Base-by-base conservation (phyloP, 2,797 vertebrate species). In the Hirundo rustica region DNA sequence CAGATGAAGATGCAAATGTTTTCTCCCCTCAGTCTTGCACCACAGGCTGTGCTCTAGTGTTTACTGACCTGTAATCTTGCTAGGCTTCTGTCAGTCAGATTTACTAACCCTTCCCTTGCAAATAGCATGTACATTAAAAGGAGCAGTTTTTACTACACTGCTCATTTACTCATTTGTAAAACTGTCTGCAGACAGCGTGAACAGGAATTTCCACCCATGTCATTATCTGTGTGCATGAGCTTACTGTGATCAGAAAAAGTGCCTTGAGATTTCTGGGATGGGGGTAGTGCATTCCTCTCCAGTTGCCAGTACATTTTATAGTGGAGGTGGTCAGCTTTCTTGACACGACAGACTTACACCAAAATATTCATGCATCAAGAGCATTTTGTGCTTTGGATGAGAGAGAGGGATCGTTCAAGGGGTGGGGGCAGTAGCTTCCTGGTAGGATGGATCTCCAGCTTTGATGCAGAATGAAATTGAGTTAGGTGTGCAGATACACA, bases 1-100 rank as follows among this genome's bases (percentile, higher is more conserved):
- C 83, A 70, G 77, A 90, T 95, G 80, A 94, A 85, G 66, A 62
- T 78, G 71, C 74, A 88, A 75, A 91, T 84, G 17, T 81, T 95
- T 85, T 73, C 40, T 90, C 40, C 29, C n/a, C 75, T 87, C 65
- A 72, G 38, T 65, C 42, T 72, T 77, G 54, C 25, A 66, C 51
- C 21, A 60, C 47, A 60, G 74, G 48, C 54, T 70, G 51, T 51
- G 27, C 73, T 86, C 30, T 48, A 47, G 50, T 67, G 55, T 51
- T 85, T 72, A 64, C 55, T 91, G 74, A 84, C 58, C 73, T 95
- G 36, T 80, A 81, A 45, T 92, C 51, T 74, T 88, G 42, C 53
- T 83, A 65, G 44, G 10, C 10, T 92, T 60, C 42, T 86, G 80
- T 78, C 70, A 72, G 3, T 92, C 62, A 60, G 32, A 9, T 93